Conservation (phyloP, 2,888 invertebrate species). For the Drepanosiphum platanoidis region DNA sequence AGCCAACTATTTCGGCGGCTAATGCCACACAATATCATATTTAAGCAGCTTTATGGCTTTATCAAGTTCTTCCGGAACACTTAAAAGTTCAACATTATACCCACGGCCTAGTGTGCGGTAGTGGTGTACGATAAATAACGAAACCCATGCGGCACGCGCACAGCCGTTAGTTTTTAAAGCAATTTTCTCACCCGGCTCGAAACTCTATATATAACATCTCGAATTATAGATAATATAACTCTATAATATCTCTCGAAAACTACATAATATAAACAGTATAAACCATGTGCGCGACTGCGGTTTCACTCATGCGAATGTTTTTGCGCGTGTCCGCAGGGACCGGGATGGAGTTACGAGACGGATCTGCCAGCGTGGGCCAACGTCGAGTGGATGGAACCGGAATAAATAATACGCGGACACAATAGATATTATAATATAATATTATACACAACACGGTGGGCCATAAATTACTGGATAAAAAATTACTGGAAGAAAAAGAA, state of each 20-base stretch:
- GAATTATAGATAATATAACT: background rate
- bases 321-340: conserved; percentile 74
- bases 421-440: background rate
- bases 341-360: conserved; percentile 94
- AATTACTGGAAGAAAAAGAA: too few species aligned
- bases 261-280: background rate
- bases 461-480: background rate
- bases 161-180: background rate
- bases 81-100: background rate
- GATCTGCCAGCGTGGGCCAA: conserved; percentile 92
- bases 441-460: background rate
- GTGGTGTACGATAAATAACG: background rate
- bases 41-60: conserved; percentile 9
- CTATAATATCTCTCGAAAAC: background rate
- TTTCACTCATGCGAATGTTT: conserved; percentile 30
- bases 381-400: conserved; percentile 80
- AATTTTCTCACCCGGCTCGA: background rate
- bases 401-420: conserved; percentile 68
- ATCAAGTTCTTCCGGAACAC: conserved; percentile 4
- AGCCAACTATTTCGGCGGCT: background rate
- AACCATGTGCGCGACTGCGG: too few species aligned
- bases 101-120: background rate
- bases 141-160: background rate
- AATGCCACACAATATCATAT: background rate
- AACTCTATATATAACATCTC: too few species aligned